Evolutionary conservation across 2,113 vertebrate species (phyloP), one percentile per base, ranked within the genome.

Genomic region (Calidris pugnax): DNA sequence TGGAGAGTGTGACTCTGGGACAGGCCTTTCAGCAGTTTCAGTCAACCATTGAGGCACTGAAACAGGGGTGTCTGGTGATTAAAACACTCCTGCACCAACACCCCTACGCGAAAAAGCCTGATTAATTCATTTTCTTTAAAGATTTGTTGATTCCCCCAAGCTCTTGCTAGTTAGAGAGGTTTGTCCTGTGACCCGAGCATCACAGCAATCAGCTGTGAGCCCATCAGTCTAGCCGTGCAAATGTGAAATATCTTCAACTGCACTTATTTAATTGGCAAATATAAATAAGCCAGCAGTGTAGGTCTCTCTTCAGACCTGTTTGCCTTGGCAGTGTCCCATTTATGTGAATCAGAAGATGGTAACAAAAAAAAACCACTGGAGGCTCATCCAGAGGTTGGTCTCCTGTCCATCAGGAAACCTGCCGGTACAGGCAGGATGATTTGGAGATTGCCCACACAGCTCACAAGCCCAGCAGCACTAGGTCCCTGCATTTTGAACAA

Each of bases 291-390:
- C 59, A 66, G 45, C 74, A 74, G 37, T 1, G 2, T 66, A 89
- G 43, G 37, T 93, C 87, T 94, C 6, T 1, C 79, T 94, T 95
- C 83, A 91, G 77, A 66, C n/a, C 51, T 83, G 35, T 94, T 96
- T 95, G 90, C 81, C 64, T 96, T 93, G 82, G 90, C 37, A 35
- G 18, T 32, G 20, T 86, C n/a, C 63, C 66, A 75, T 51, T 51
- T 77, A 55, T 2, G 0, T 80, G 74, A 92, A 91, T 95, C 82
- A 97, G 90, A 79, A 92, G 82, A 59, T 79, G 77, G 78, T 80
- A 95, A 81, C 87, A 78, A 83, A 93, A 90, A 93, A 90, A 22
- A 47, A 47, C 62, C 59, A 74, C 57, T 79, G 45, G 63, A 85
- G 62, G 10, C 51, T 94, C 19, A 21, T 76, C 16, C 80, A 33